phyloP scores from a whole-genome alignment of 2,113 vertebrate species.

The Eublepharis macularius region DNA sequence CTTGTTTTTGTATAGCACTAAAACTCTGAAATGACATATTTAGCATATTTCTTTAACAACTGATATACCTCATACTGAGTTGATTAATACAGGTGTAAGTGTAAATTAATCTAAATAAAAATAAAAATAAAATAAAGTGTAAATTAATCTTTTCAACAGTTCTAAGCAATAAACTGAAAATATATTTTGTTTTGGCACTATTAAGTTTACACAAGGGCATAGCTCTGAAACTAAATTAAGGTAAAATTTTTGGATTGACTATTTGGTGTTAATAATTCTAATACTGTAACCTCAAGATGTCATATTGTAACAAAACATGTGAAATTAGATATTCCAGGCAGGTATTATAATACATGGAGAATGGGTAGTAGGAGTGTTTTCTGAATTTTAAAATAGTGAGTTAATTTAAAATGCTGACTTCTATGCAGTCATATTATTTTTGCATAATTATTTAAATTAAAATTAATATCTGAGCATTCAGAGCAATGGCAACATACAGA shows the following conservation, averaged over 20 bases:
- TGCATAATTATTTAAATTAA: conserved; percentile 14
- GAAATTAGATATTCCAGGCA: conserved; percentile 2
- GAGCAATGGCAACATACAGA: neutral
- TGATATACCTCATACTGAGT: conserved; percentile 10
- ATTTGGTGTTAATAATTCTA: neutral
- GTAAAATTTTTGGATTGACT: neutral
- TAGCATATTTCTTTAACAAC: conserved; percentile 16
- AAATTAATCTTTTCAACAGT: conserved; percentile 26
- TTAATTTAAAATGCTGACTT: conserved; percentile 5
- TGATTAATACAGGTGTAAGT: conserved; percentile 19
- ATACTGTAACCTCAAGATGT: neutral
- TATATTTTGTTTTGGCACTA: neutral
- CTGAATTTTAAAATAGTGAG: conserved; percentile 1
- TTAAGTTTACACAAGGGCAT: conserved; percentile 4
- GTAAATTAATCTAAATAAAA: conserved; percentile 20
- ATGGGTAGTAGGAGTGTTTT: conserved; percentile 4
- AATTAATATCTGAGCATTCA: neutral
- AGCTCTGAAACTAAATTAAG: conserved; percentile 5
- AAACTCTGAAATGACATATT: conserved; percentile 18
- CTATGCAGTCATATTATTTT: neutral
- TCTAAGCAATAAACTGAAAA: neutral
- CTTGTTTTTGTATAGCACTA: conserved; percentile 8
- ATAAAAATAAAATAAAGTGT: conserved; percentile 1
- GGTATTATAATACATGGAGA: neutral
- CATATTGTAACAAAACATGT: neutral